A percentile compares a stretch with the other conserved stretches of the same genome.
Evolutionary conservation across 1,140 invertebrate species (phyloP).

Genomic region (Procambarus virginalis): DNA sequence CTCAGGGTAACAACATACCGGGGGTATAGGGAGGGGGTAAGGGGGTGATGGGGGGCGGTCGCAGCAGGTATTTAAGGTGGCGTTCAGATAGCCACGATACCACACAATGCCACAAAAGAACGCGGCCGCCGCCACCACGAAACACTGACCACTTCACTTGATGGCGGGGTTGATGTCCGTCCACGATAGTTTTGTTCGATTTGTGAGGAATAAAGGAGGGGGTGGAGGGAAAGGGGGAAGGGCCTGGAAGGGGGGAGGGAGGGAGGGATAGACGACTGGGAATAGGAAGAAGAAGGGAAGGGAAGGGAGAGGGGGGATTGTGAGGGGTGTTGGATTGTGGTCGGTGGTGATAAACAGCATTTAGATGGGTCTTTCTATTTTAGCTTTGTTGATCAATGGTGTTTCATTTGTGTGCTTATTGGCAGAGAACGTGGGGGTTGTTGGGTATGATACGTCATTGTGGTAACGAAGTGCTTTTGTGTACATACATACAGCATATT

Average conservation of each 20-base stretch:
- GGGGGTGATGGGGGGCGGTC: too few species aligned
- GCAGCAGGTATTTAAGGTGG: neutral
- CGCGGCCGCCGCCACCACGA: neutral
- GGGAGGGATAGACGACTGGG: neutral
- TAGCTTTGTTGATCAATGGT: too few species aligned
- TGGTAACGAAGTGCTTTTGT: too few species aligned
- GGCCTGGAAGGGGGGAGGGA: neutral
- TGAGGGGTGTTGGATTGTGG: neutral
- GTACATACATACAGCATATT: too few species aligned
- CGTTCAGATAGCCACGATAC: constrained; percentile 6
- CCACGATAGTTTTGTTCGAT: constrained; percentile 15
- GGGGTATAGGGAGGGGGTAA: too few species aligned
- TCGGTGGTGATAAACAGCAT: too few species aligned
- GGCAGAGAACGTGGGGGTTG: too few species aligned
- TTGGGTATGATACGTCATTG: too few species aligned
- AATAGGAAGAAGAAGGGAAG: neutral
- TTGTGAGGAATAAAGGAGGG: neutral
- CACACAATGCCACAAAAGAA: too few species aligned
- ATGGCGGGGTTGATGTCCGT: constrained; percentile 7
- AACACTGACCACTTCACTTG: neutral
- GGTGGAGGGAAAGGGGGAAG: neutral
- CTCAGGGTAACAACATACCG: neutral
- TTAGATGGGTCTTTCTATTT: too few species aligned
- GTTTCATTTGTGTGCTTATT: too few species aligned
- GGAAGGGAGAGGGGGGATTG: neutral